phyloP scores from a whole-genome alignment of 2,797 vertebrate genomes.

The Onychomys arenicola region DNA sequence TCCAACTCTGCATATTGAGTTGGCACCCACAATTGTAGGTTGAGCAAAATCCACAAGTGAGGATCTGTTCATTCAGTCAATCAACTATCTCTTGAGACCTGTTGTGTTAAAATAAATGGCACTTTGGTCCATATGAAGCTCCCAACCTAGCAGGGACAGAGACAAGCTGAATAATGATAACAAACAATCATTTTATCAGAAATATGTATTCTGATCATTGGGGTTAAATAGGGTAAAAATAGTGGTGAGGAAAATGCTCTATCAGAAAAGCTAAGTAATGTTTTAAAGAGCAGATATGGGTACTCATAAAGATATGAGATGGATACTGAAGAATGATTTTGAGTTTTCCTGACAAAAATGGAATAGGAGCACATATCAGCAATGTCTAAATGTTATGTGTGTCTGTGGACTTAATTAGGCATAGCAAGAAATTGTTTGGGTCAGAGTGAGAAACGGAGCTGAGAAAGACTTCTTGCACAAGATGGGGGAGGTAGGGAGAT shows the following conservation, averaged over 20 bases:
- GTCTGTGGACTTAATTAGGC: background rate
- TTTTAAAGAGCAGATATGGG: slow-evolving; percentile 17
- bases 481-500: background rate
- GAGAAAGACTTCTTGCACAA: slow-evolving; percentile 57
- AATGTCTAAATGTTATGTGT: background rate
- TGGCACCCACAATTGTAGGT: slow-evolving; percentile 69
- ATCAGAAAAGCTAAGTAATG: background rate
- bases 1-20: slow-evolving; percentile 71
- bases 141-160: slow-evolving; percentile 12
- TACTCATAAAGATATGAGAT: background rate
- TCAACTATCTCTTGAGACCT: slow-evolving; percentile 51
- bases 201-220: slow-evolving; percentile 19
- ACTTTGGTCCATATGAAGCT: background rate
- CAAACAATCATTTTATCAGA: slow-evolving; percentile 24
- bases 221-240: background rate
- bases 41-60: slow-evolving; percentile 71
- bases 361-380: background rate
- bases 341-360: slow-evolving; percentile 47
- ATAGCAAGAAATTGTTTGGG: slow-evolving; percentile 22
- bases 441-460: slow-evolving; percentile 39
- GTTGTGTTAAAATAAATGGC: slow-evolving; percentile 26
- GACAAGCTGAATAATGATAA: background rate
- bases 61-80: slow-evolving; percentile 67
- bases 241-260: background rate
- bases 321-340: slow-evolving; percentile 62